Evolutionary conservation across 92 coral and sea anemone species (phyloP).

Genomic region (Zoanthus sansibaricus): DNA sequence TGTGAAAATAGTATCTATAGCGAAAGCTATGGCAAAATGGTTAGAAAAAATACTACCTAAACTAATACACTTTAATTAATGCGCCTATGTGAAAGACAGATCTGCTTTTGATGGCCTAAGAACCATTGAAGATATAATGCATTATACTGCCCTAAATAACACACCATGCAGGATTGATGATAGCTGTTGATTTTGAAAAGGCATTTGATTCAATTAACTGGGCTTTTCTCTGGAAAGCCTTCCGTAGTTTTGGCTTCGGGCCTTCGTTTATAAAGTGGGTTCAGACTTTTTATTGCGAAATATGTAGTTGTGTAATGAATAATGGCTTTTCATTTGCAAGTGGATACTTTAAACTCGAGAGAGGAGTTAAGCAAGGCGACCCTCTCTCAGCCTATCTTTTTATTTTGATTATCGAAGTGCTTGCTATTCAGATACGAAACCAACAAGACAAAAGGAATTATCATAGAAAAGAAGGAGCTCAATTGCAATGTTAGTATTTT

Average conservation of each 20-base stretch:
- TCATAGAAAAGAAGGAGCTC: neutral
- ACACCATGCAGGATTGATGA: conserved; percentile 31
- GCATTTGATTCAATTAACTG: conserved; percentile 47
- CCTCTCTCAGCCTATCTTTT: conserved; percentile 55
- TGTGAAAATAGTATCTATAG: conserved; percentile 11
- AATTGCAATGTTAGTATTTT: no score
- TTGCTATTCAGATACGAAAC: conserved; percentile 22
- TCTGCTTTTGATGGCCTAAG: conserved; percentile 53
- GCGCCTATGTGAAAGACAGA: neutral
- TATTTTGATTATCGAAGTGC: conserved; percentile 49
- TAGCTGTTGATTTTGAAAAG: conserved; percentile 53
- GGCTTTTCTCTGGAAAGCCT: conserved; percentile 22
- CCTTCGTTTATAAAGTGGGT: conserved; percentile 46
- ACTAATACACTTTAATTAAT: neutral
- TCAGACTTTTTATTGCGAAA: conserved; percentile 45
- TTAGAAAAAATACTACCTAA: neutral
- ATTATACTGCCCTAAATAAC: conserved; percentile 30
- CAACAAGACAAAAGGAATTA: neutral
- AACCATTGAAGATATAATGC: conserved; percentile 56
- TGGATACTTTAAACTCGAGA: conserved; percentile 34
- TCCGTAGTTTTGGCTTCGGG: neutral
- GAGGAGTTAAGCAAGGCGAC: conserved; percentile 55
- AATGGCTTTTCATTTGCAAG: conserved; percentile 42
- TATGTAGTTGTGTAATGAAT: conserved; percentile 57
- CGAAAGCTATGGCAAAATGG: neutral